Conservation (phyloP, 2,888 invertebrate species). For the Cryptocephalus primarius region DNA sequence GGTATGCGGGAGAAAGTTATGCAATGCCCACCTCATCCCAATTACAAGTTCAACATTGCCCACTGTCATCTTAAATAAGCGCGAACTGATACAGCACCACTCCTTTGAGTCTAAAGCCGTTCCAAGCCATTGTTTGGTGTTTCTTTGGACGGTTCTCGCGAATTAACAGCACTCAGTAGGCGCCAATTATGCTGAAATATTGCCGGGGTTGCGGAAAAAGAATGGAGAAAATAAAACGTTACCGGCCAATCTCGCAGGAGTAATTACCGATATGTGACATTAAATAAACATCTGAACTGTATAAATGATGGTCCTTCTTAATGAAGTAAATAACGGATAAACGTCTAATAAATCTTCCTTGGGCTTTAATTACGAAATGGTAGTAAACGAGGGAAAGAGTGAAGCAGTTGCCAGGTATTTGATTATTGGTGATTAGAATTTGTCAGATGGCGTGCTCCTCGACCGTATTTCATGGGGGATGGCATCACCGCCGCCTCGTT, state of each 20-base stretch:
- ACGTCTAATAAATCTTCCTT: slow-evolving; percentile 11
- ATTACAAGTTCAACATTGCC: slow-evolving; percentile 29
- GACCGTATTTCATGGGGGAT: slow-evolving; percentile 18
- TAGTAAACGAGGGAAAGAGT: slow-evolving; percentile 1
- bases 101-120: slow-evolving; percentile 10
- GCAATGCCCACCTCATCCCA: slow-evolving; percentile 28
- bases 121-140: slow-evolving; percentile 1
- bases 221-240: no score
- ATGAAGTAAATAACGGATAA: background rate
- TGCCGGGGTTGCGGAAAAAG: no score
- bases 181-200: no score
- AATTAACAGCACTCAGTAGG: no score
- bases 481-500: no score
- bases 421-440: slow-evolving; percentile 23
- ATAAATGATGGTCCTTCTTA: no score
- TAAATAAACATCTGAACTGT: no score
- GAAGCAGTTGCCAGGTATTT: slow-evolving; percentile 1
- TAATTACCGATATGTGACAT: no score
- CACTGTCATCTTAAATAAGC: slow-evolving; percentile 29
- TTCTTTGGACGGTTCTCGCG: no score
- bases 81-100: slow-evolving; percentile 24
- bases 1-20: slow-evolving; percentile 24
- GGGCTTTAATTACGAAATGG: slow-evolving; percentile 7
- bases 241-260: no score
- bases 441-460: slow-evolving; percentile 26